These are phyloP conservation scores for Gonioctena quinquepunctata DNA, from an alignment of 1,140 invertebrate genomes.

Conservation along the genomic window DNA sequence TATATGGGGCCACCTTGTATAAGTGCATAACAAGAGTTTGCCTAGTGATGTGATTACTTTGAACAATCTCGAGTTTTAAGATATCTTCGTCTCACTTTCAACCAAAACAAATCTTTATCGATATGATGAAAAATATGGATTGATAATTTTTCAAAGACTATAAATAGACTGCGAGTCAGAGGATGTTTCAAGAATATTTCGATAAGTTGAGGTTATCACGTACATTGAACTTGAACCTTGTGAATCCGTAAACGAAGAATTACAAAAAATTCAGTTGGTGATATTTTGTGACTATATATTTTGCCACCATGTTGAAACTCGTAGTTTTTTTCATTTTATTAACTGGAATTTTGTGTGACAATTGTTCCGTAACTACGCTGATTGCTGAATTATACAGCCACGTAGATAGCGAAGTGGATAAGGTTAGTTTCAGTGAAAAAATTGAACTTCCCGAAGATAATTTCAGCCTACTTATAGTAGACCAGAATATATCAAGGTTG, in stretches of 20 bases:
- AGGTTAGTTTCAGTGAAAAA: constrained; percentile 8
- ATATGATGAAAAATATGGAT: no score
- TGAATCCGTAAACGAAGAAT: background rate
- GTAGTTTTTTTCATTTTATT: background rate
- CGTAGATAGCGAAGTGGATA: constrained; percentile 23
- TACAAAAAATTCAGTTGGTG: background rate
- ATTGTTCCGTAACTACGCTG: background rate
- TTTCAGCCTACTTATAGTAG: constrained; percentile 25
- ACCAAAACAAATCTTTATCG: no score
- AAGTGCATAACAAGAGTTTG: no score
- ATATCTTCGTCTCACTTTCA: no score
- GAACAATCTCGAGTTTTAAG: no score
- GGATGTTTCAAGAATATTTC: background rate
- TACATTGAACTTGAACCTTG: background rate
- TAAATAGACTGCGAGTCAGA: background rate
- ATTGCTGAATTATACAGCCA: constrained; percentile 20
- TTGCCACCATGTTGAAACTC: background rate
- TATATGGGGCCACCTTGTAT: no score
- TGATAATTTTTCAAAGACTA: no score
- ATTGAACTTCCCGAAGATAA: constrained; percentile 23
- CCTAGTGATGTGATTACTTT: no score
- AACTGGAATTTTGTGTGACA: background rate
- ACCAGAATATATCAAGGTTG: constrained; percentile 25
- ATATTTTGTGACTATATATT: background rate
- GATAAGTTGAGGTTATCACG: background rate